Evolutionary conservation across 2,797 vertebrate species (phyloP).

Genomic region (Eulemur mongoz): DNA sequence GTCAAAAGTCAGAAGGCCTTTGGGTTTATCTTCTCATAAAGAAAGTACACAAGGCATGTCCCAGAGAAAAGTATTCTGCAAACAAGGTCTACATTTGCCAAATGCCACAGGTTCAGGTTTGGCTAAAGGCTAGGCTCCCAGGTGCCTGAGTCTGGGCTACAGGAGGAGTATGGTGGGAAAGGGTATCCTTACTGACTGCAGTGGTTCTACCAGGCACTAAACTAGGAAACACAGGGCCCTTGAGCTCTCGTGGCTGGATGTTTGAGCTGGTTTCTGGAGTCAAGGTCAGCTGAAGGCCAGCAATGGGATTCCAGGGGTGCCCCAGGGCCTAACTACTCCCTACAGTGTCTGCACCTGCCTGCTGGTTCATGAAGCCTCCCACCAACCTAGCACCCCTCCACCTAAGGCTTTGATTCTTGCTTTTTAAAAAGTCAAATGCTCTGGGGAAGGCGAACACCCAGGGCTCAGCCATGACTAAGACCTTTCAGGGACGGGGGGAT

Average conservation of each 20-base stretch:
- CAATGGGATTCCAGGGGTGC: neutral
- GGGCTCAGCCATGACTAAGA: neutral
- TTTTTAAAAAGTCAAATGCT: neutral
- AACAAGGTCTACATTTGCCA: neutral
- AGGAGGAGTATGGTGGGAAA: neutral
- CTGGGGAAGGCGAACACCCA: neutral
- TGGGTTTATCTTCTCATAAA: neutral
- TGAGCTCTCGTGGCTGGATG: neutral
- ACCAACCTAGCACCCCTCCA: neutral
- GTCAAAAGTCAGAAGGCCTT: neutral
- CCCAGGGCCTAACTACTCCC: neutral
- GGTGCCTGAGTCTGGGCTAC: neutral
- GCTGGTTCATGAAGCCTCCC: neutral
- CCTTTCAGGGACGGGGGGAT: neutral
- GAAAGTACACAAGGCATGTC: neutral
- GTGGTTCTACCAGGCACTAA: neutral
- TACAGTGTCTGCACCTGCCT: neutral
- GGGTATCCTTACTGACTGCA: neutral
- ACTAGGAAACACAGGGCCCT: neutral
- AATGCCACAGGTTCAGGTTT: neutral
- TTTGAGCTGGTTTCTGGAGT: neutral
- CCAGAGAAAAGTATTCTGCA: neutral
- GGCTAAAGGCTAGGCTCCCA: neutral
- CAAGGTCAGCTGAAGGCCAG: neutral
- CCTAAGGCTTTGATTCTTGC: neutral